phyloP scores from a whole-genome alignment of 2,888 invertebrate genomes.

The Choristoneura rosaceana region DNA sequence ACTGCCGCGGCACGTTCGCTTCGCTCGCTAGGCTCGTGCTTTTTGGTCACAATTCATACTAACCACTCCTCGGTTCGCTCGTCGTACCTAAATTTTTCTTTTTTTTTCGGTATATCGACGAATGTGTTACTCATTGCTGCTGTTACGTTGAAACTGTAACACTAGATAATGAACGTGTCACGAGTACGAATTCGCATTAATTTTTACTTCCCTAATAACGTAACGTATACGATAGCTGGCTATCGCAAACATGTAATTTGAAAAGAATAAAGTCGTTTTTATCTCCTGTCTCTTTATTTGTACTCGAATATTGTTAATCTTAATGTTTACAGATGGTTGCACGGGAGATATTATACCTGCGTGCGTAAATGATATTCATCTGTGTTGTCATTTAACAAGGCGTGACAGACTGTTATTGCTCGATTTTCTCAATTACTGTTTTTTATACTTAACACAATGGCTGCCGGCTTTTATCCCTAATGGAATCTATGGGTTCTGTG shows the following conservation, averaged over 20 bases:
- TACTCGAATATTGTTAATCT: constrained; percentile 40
- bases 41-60: no score
- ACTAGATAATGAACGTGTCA: background rate
- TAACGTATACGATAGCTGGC: background rate
- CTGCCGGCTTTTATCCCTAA: background rate
- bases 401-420: constrained; percentile 38
- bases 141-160: background rate
- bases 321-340: constrained; percentile 38
- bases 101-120: no score
- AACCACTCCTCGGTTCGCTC: no score
- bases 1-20: no score
- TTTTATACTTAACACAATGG: constrained; percentile 9
- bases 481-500: background rate
- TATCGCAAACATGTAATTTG: constrained; percentile 15
- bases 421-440: constrained; percentile 24
- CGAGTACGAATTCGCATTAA: background rate
- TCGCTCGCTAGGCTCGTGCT: no score
- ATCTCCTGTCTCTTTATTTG: constrained; percentile 31
- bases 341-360: constrained; percentile 39
- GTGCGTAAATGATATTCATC: constrained; percentile 41
- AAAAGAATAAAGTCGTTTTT: constrained; percentile 21
- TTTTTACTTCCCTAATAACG: constrained; percentile 4
- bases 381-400: constrained; percentile 35
- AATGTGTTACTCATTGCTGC: no score
- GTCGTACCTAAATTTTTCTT: no score